Base-by-base conservation (phyloP, 2,113 vertebrate genomes). In the Prietella phreatophila region DNA sequence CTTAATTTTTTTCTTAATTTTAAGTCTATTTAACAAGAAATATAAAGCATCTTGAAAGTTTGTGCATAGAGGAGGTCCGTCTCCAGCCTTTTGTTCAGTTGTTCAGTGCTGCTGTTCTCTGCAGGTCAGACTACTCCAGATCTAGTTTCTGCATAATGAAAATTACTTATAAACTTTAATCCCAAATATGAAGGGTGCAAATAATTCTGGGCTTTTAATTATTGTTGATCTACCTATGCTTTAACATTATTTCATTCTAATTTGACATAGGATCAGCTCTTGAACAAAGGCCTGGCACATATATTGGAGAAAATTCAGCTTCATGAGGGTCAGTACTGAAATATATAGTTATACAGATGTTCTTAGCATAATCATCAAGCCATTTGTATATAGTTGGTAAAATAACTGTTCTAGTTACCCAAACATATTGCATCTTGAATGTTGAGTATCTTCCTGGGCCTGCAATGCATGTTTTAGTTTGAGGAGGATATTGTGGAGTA, bases 221-320 rank as follows among this genome's bases (percentile, higher is more conserved):
- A 27, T 27, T 25, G 25, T 79, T 79, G 25, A 79, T 53, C 27
- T 75, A 47, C 5, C n/a, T 61, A 55, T 20, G 27, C 22, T 42
- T 75, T 82, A 73, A 82, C 86, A 86, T 86, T 36, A 39, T 86
- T 67, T 85, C 8, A 39, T 78, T 76, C 22, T 89, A 17, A 7
- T 82, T 71, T 82, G 56, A 92, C 93, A 90, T 94, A 99, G 98
- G 98, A 99, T 93, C 97, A 98, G 91, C 96, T 99, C 91, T 96
- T 99, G 92, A 95, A 91, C 6, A 97, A 97, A 93, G 98, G 97
- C 84, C 94, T 99, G 91, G 92, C 95, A 82, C 95, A 96, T 87
- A 92, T 98, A 92, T 95, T 97, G 91, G 97, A 98, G 90, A 97
- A 97, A 93, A 95, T 99, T 91, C 96, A 95, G 79, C 92, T 96